Conservation (phyloP, 2,888 invertebrate species). For the Eupithecia subumbrata region DNA sequence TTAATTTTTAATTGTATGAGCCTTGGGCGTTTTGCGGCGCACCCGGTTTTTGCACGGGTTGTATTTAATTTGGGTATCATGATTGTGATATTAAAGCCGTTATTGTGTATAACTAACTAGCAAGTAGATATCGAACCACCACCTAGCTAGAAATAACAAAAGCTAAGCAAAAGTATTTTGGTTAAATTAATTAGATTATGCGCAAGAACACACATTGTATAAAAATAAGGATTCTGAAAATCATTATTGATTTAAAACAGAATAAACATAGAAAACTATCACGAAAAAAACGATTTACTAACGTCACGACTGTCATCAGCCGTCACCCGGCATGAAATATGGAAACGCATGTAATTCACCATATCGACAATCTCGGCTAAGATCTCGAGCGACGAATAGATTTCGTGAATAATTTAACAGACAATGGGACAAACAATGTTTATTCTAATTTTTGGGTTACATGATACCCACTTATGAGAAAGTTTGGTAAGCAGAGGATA, state of each 20-base stretch:
- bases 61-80: slow-evolving; percentile 13
- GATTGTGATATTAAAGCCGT: neutral
- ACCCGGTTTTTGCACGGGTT: slow-evolving; percentile 46
- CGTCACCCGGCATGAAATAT: slow-evolving; percentile 69
- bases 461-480: slow-evolving; percentile 47
- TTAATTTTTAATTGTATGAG: slow-evolving; percentile 72
- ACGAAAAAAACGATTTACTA: slow-evolving; percentile 56
- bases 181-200: neutral
- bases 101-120: neutral
- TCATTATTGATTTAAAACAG: neutral
- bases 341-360: slow-evolving; percentile 73
- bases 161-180: neutral
- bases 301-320: slow-evolving; percentile 79
- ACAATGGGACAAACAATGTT: slow-evolving; percentile 73
- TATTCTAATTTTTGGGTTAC: slow-evolving; percentile 58
- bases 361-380: slow-evolving; percentile 74
- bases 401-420: slow-evolving; percentile 81
- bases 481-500: slow-evolving; percentile 16
- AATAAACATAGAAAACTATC: slow-evolving; percentile 25
- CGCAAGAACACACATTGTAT: neutral
- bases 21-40: slow-evolving; percentile 57
- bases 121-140: neutral
- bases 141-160: neutral
- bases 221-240: neutral
- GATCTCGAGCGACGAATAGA: slow-evolving; percentile 76